Conservation (phyloP, 1,140 invertebrate genomes). For the Stratiolaelaps scimitus region DNA sequence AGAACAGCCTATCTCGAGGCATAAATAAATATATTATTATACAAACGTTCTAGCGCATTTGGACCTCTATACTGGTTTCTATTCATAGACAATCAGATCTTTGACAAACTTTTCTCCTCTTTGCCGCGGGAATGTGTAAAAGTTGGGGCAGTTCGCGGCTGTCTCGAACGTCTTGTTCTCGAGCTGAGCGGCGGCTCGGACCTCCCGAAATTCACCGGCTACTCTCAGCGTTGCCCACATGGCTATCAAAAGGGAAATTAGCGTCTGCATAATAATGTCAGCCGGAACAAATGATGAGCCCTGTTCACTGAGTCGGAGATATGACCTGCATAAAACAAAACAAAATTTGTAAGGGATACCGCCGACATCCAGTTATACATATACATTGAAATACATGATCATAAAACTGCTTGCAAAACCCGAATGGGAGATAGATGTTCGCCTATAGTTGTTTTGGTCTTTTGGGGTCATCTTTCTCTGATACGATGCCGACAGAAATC, state of each 20-base stretch:
- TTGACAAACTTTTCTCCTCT: neutral
- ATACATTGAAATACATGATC: no score
- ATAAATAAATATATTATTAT: no score
- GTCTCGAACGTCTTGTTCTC: slow-evolving; percentile 26
- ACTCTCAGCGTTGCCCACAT: slow-evolving; percentile 16
- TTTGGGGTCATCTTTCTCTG: no score
- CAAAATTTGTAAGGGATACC: neutral
- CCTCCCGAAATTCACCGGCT: slow-evolving; percentile 13
- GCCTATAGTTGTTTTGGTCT: no score
- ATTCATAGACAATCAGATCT: no score
- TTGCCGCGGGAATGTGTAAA: slow-evolving; percentile 16
- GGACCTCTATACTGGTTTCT: no score
- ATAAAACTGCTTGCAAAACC: no score
- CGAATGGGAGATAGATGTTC: slow-evolving; percentile 7
- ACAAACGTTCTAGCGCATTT: no score
- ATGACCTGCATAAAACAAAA: neutral
- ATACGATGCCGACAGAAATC: no score
- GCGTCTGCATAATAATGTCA: slow-evolving; percentile 7
- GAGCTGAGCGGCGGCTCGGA: slow-evolving; percentile 5
- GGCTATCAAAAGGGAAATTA: slow-evolving; percentile 7
- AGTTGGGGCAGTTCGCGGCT: slow-evolving; percentile 9
- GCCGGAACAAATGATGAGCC: slow-evolving; percentile 10
- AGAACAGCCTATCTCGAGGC: no score
- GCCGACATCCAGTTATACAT: no score
- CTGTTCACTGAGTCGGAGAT: slow-evolving; percentile 21